Evolutionary conservation across 2,888 invertebrate genomes (phyloP), one percentile per base, ranked within the genome.

Genomic region (Neocrepidodera transversa): DNA sequence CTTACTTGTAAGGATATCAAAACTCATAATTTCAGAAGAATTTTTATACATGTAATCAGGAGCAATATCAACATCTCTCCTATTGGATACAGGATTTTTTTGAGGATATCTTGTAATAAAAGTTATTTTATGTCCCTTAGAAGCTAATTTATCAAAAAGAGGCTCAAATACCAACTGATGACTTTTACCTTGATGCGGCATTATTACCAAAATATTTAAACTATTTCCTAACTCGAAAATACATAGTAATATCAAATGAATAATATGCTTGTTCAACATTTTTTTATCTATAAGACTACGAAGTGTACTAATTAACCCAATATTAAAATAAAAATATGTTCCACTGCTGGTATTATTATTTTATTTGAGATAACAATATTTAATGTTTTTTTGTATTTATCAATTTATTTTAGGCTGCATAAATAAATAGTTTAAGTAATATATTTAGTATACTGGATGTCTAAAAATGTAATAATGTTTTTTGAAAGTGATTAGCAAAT

Each of bases 111-210:
- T 84, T 4, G 88, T 87, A 30, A 91, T 82, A 3, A 89, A 86
- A 0, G 88, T 89, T 0, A 91, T 75, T 60, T 86, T 82, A 69
- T 91, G 89, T 0, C 89, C 90, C 55, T 84, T 82, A 16, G 74
- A 78, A 0, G 84, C 85, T 49, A 91, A 73, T 67, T 84, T 86
- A 47, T 80, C 82, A 48, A 90, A 73, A 48, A 87, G 80, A 0
- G 87, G 84, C 68, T 82, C 82, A 69, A 86, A 88, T 20, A 87
- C 85, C 20, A 85, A 80, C 68, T 89, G 89, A 74, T 91, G 91
- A 58, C 91, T 91, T 68, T 85, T 87, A 1, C 89, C 89, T 7
- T 83, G 80, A 69, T 88, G 87, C 0, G 87, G 86, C 71, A 89
- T 88, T 62, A 89, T 76, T n/a, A 84, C 88, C 18, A 91, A 78